Evolutionary conservation across 2,797 vertebrate genomes (phyloP).

Genomic region (Alosa sapidissima): DNA sequence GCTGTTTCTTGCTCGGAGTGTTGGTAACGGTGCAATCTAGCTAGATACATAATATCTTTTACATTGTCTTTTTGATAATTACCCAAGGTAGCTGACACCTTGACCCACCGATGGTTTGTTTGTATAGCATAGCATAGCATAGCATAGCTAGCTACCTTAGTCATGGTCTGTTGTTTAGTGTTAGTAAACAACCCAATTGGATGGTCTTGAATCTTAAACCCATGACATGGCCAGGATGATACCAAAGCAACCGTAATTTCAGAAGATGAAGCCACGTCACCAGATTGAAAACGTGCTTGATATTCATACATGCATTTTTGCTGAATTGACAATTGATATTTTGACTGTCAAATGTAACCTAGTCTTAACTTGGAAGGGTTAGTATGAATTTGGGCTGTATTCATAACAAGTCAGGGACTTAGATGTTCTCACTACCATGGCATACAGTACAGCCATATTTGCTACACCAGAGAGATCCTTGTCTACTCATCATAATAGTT

Average conservation of each 20-base stretch:
- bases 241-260: not conserved
- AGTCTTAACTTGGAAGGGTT: not conserved
- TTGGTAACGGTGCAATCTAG: not conserved
- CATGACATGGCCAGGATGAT: not conserved
- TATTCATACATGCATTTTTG: not conserved
- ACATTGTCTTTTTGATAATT: not conserved
- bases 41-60: not conserved
- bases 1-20: not conserved
- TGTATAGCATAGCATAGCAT: not conserved
- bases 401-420: not conserved
- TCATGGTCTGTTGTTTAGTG: not conserved
- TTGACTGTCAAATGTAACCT: not conserved
- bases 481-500: not conserved
- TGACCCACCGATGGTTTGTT: not conserved
- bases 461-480: not conserved
- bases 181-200: not conserved
- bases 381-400: not conserved
- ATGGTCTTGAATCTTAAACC: not conserved
- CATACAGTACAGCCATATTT: not conserved
- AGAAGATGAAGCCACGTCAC: not conserved
- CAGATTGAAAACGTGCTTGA: not conserved
- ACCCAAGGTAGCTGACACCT: not conserved
- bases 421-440: not conserved
- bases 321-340: not conserved
- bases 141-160: not conserved